Conservation (phyloP, 2,113 vertebrate genomes). For the Chaetura pelagica region DNA sequence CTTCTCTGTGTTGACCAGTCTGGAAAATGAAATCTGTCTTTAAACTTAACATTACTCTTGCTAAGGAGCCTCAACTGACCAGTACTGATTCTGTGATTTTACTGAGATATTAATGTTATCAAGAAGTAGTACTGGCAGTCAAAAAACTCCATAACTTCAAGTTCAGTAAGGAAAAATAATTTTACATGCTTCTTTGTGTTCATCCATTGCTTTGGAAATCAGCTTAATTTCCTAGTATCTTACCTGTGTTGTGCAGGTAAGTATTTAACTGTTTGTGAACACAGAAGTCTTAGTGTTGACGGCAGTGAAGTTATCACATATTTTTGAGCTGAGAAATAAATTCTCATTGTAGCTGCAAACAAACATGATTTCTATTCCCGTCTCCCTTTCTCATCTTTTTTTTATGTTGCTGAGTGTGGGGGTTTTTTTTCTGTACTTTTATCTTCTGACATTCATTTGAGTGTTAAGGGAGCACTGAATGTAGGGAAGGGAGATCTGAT, state of each 20-base stretch:
- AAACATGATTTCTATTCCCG: not conserved
- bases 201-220: not conserved
- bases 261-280: not conserved
- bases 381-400: not conserved
- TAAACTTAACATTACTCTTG: not conserved
- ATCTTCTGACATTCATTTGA: not conserved
- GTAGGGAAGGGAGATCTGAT: not conserved
- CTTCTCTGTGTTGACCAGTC: not conserved
- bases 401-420: not conserved
- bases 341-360: not conserved
- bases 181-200: not conserved
- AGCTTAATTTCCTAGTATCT: not conserved
- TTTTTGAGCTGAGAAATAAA: not conserved
- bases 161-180: not conserved
- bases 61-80: not conserved
- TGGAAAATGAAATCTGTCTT: slow-evolving; percentile 53
- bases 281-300: not conserved
- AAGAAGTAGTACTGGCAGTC: not conserved
- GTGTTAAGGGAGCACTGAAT: not conserved
- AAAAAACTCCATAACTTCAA: not conserved
- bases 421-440: not conserved
- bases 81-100: not conserved
- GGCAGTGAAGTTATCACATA: not conserved
- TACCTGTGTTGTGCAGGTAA: not conserved
- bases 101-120: not conserved